Evolutionary conservation across 2,888 invertebrate genomes (phyloP), one percentile per base, ranked within the genome.

Genomic region (Graphium colonna): DNA sequence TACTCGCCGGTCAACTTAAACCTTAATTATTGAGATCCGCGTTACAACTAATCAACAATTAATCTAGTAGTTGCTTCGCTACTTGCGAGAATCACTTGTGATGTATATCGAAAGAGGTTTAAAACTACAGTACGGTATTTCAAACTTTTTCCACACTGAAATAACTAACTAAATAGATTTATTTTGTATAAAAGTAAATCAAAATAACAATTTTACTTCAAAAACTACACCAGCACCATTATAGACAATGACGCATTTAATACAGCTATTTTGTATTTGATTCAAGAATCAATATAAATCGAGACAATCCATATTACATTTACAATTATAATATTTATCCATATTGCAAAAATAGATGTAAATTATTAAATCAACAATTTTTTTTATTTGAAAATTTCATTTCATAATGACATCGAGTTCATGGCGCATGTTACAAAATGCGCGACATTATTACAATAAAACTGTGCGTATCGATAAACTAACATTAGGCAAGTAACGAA

Each of bases 21-120:
- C 33, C 17, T 50, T 46, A 57, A 63, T n/a, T 56, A 63, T 59
- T 74, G 76, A 78, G 77, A 77, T 77, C 79, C 46, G 31, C 60
- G 52, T 63, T 67, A 71, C 41, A 69, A 70, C 58, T 69, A 70
- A 66, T 61, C 57, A 70, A 72, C 68, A 64, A 69, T 59, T 51
- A 54, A 16, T 48, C 12, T 45, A 33, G 33, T 12, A 17, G 45
- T 47, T 36, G 36, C 13, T 1, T 36, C 36, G 13, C 31, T 31
- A 7, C 39, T 2, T 2, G 10, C 39, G 39, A 39, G 39, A 39
- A 13, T 31, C n/a, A 26, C 3, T 31, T 31, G 31, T 31, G 31
- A 31, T 31, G 31, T 31, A 26, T 26, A 1, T 7, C 10, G 10
- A 31, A 31, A 10, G 4, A 26, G 26, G 7, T 26, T 7, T 26